Evolutionary conservation across 2,888 invertebrate genomes (phyloP).

Genomic region (Eupithecia subumbrata): DNA sequence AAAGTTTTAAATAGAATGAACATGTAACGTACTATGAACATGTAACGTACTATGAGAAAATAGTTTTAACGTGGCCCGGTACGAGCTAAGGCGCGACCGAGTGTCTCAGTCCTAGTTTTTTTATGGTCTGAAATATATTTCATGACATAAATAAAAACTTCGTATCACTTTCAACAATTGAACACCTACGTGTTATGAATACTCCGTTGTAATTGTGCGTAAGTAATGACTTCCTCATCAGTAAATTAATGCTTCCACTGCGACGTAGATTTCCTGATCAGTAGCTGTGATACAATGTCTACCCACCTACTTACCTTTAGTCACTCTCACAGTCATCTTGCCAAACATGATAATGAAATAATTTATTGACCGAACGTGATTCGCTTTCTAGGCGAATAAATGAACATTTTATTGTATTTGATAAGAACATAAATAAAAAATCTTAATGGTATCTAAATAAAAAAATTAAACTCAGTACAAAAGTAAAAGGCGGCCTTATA

Average conservation of each 20-base stretch:
- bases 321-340: neutral
- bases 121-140: neutral
- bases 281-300: conserved; percentile 1
- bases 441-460: no score
- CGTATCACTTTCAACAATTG: neutral
- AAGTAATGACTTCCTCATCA: conserved; percentile 33
- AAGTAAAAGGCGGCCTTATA: no score
- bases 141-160: neutral
- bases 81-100: neutral
- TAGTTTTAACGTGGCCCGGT: neutral
- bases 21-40: no score
- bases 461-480: no score
- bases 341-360: neutral
- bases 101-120: neutral
- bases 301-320: conserved; percentile 3
- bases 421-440: no score
- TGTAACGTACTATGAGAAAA: no score
- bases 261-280: conserved; percentile 16
- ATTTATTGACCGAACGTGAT: neutral
- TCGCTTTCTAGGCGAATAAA: no score
- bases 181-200: conserved; percentile 19
- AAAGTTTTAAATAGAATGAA: no score
- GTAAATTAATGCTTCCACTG: conserved; percentile 29
- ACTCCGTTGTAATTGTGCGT: conserved; percentile 29
- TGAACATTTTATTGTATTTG: no score